Evolutionary conservation across 2,888 invertebrate species (phyloP).

Genomic region (Drosophila maculinotata): DNA sequence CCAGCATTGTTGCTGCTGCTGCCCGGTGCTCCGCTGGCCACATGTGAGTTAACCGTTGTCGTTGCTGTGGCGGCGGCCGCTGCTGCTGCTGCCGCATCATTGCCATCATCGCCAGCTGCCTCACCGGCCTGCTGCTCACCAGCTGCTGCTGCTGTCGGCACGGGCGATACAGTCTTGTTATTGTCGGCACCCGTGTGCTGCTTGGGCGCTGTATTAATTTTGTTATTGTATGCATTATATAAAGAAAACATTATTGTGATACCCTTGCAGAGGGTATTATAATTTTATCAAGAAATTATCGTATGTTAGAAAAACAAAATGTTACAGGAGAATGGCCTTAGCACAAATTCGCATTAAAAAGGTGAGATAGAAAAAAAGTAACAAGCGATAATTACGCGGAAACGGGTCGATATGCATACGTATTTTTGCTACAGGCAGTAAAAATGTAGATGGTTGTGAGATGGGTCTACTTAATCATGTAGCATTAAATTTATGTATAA

Average conservation of each 20-base stretch:
- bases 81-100: constrained; percentile 41
- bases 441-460: too few relatives aligned
- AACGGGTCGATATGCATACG: too few relatives aligned
- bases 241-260: background rate
- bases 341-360: too few relatives aligned
- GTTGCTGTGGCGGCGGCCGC: constrained; percentile 29
- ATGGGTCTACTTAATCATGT: too few relatives aligned
- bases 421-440: too few relatives aligned
- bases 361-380: too few relatives aligned
- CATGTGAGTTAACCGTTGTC: constrained; percentile 53
- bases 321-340: too few relatives aligned
- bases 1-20: constrained; percentile 46
- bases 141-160: constrained; percentile 67
- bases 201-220: constrained; percentile 73
- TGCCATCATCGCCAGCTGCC: constrained; percentile 45
- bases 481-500: too few relatives aligned
- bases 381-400: too few relatives aligned
- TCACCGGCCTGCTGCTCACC: constrained; percentile 45
- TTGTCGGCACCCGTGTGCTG: constrained; percentile 84
- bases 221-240: constrained; percentile 5
- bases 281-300: background rate
- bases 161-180: constrained; percentile 83
- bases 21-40: constrained; percentile 47
- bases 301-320: background rate
- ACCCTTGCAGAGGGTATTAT: constrained; percentile 1